A percentile compares a stretch with the other conserved stretches of the same genome.
Evolutionary conservation across 92 coral and sea anemone genomes (phyloP).

Genomic region (Anthopleura xanthogrammica): DNA sequence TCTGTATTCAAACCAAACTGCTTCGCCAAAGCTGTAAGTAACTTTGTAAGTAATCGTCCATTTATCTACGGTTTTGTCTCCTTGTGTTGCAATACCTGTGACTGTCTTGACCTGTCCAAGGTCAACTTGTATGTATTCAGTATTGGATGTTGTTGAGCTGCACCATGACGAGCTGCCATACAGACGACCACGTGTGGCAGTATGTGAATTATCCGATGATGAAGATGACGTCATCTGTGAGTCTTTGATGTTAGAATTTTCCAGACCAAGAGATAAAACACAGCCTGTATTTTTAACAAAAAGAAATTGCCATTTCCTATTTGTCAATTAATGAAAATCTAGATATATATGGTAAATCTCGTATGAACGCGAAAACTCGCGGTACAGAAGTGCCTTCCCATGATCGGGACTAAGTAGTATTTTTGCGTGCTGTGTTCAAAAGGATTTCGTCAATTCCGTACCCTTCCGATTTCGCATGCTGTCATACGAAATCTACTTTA

Average conservation of each 20-base stretch:
- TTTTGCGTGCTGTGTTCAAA: no score
- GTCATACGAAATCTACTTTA: no score
- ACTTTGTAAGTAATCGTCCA: constrained; percentile 28
- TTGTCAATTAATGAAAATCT: no score
- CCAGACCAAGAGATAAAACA: constrained; percentile 21
- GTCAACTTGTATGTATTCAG: constrained; percentile 40
- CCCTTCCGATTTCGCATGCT: no score
- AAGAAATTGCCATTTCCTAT: not conserved
- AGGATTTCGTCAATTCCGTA: no score
- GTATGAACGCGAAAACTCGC: no score
- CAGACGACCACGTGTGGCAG: constrained; percentile 36
- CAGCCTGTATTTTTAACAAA: constrained; percentile 13
- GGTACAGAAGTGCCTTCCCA: no score
- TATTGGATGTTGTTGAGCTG: constrained; percentile 18
- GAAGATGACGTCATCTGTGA: constrained; percentile 23
- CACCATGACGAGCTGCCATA: constrained; percentile 42
- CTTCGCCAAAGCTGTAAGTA: constrained; percentile 4
- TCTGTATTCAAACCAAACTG: constrained; percentile 13
- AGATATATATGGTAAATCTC: no score
- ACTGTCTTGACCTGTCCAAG: constrained; percentile 34
- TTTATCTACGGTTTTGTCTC: constrained; percentile 6
- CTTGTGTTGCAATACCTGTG: constrained; percentile 46
- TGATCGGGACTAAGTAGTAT: no score
- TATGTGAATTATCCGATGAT: constrained; percentile 10
- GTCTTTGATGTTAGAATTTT: constrained; percentile 1